phyloP scores from a whole-genome alignment of 2,888 invertebrate genomes.

The Pseudanteris insignis region DNA sequence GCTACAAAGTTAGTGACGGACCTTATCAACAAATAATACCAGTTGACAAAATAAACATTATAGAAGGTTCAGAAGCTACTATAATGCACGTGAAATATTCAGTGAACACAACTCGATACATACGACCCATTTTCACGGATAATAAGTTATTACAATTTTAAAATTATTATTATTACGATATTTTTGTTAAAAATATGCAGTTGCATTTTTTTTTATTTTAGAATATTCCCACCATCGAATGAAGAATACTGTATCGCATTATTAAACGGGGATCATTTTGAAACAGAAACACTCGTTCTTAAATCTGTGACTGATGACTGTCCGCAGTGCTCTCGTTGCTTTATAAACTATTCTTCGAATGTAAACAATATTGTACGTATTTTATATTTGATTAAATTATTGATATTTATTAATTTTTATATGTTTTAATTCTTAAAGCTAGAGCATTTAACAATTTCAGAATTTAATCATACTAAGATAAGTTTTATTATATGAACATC shows the following conservation, averaged over 20 bases:
- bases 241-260: conserved; percentile 72
- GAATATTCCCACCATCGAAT: conserved; percentile 57
- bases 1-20: conserved; percentile 70
- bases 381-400: too few relatives aligned
- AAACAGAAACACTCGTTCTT: conserved; percentile 68
- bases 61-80: conserved; percentile 71
- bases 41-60: conserved; percentile 70
- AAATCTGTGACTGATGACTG: conserved; percentile 69
- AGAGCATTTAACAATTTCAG: too few relatives aligned
- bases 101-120: conserved; percentile 72
- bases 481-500: too few relatives aligned
- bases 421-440: too few relatives aligned
- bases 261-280: conserved; percentile 70
- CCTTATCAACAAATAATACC: conserved; percentile 77
- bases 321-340: conserved; percentile 70
- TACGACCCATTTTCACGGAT: conserved; percentile 73
- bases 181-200: too few relatives aligned
- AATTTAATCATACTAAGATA: too few relatives aligned
- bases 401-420: too few relatives aligned
- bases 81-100: conserved; percentile 73
- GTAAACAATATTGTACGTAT: too few relatives aligned
- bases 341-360: too few relatives aligned
- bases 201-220: conserved; percentile 38
- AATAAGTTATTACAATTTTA: conserved; percentile 62
- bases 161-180: neutral